phyloP scores from a whole-genome alignment of 2,888 invertebrate genomes.

The Cacoxenus indagator region DNA sequence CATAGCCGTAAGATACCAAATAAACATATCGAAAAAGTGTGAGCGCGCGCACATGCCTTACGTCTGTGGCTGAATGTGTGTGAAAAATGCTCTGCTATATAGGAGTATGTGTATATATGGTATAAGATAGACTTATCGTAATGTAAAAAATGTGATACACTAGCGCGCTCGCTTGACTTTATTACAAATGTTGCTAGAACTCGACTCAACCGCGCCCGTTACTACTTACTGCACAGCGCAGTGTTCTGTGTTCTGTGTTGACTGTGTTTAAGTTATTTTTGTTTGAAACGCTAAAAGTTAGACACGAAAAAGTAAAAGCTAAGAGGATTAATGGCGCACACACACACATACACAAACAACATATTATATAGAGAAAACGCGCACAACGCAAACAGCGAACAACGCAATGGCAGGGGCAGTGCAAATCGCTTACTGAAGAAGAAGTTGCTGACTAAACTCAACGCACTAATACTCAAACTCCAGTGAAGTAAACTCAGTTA shows the following conservation, averaged over 20 bases:
- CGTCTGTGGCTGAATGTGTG: not conserved
- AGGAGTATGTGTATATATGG: constrained; percentile 23
- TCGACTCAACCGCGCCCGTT: not conserved
- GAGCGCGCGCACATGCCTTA: not conserved
- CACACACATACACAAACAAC: not conserved
- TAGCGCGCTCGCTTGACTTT: not conserved
- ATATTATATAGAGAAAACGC: too few species aligned
- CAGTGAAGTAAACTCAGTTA: not conserved
- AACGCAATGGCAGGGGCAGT: not conserved
- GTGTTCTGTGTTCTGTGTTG: not conserved
- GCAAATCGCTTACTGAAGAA: not conserved
- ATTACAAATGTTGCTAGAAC: not conserved
- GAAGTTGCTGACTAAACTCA: not conserved
- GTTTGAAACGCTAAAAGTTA: constrained; percentile 56
- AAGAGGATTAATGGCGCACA: constrained; percentile 47
- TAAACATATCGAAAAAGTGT: constrained; percentile 49
- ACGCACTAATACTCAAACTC: not conserved
- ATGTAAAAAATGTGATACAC: constrained; percentile 36
- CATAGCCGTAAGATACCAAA: constrained; percentile 59
- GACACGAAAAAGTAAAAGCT: constrained; percentile 46
- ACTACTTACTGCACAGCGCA: not conserved
- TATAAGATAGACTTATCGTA: constrained; percentile 62
- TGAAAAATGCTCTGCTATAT: not conserved
- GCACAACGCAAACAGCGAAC: not conserved
- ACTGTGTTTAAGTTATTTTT: constrained; percentile 40